Evolutionary conservation across 2,888 invertebrate genomes (phyloP).

Genomic region (Taphrorychus bicolor): DNA sequence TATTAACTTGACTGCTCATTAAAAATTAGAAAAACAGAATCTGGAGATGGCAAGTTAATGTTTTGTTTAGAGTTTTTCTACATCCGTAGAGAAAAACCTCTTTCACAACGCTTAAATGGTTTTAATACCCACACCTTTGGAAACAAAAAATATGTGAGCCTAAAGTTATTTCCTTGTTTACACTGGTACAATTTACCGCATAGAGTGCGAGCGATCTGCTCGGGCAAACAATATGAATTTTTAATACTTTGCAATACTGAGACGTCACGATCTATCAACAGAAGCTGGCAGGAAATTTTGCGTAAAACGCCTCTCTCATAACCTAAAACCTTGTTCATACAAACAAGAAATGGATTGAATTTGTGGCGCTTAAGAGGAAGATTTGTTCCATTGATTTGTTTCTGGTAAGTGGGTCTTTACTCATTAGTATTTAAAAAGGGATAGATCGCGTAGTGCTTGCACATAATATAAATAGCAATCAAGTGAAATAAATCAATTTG

Average conservation of each 20-base stretch:
- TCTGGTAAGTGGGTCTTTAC: not conserved
- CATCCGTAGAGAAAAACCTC: not conserved
- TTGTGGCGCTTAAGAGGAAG: slow-evolving; percentile 4
- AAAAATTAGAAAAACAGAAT: slow-evolving; percentile 29
- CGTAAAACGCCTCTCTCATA: slow-evolving; percentile 17
- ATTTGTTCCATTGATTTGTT: slow-evolving; percentile 13
- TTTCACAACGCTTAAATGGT: too few species aligned
- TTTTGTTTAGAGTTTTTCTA: slow-evolving; percentile 20
- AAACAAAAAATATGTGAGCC: not conserved
- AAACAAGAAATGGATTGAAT: slow-evolving; percentile 21
- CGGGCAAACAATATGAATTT: slow-evolving; percentile 36
- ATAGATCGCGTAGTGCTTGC: too few species aligned
- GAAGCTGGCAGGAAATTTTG: slow-evolving; percentile 15
- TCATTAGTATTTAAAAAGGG: too few species aligned
- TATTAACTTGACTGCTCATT: slow-evolving; percentile 37
- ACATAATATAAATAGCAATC: too few species aligned
- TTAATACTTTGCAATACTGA: slow-evolving; percentile 32
- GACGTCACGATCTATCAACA: slow-evolving; percentile 34
- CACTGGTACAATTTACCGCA: slow-evolving; percentile 8
- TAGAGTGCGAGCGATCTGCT: slow-evolving; percentile 13
- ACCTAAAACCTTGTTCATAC: slow-evolving; percentile 24
- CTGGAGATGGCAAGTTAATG: slow-evolving; percentile 28
- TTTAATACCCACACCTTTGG: not conserved
- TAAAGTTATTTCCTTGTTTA: slow-evolving; percentile 10
- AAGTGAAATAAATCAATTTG: too few species aligned